Conservation (phyloP, 2,888 invertebrate genomes). For the Drosophila sordidula region DNA sequence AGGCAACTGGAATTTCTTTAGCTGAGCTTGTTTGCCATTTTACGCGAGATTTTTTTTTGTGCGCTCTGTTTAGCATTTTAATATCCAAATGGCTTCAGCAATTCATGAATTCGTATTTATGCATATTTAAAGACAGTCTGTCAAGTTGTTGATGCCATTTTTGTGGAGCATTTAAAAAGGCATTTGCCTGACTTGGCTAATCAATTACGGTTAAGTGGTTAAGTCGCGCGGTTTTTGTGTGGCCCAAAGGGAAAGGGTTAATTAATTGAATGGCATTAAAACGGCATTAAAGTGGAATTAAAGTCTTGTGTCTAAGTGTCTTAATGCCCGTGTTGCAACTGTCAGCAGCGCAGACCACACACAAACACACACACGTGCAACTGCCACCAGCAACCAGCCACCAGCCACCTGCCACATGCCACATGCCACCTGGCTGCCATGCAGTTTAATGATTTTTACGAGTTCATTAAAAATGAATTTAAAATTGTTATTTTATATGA, state of each 20-base stretch:
- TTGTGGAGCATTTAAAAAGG: conserved; percentile 19
- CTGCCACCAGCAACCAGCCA: not conserved
- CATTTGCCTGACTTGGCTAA: conserved; percentile 28
- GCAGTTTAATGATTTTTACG: conserved; percentile 63
- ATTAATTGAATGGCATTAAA: conserved; percentile 18
- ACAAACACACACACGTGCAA: conserved; percentile 12
- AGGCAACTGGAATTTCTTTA: not conserved
- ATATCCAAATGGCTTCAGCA: conserved; percentile 41
- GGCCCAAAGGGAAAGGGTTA: not conserved
- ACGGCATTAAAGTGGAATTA: conserved; percentile 2
- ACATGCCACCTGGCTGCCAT: conserved; percentile 8
- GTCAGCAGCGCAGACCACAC: not conserved
- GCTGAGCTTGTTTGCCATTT: conserved; percentile 4
- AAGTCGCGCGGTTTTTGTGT: too few relatives aligned
- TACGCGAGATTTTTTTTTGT: conserved; percentile 1
- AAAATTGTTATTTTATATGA: conserved; percentile 61
- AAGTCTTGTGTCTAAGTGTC: conserved; percentile 4
- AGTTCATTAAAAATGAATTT: conserved; percentile 76
- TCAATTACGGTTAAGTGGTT: conserved; percentile 29
- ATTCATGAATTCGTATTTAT: conserved; percentile 24
- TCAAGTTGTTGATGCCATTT: conserved; percentile 20
- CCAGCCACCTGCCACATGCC: not conserved
- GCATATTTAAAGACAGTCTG: conserved; percentile 18
- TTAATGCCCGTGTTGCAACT: conserved; percentile 31
- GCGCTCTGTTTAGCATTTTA: conserved; percentile 46